Base-by-base conservation (phyloP, 2,797 vertebrate genomes). In the Microctenopoma lineatum region DNA sequence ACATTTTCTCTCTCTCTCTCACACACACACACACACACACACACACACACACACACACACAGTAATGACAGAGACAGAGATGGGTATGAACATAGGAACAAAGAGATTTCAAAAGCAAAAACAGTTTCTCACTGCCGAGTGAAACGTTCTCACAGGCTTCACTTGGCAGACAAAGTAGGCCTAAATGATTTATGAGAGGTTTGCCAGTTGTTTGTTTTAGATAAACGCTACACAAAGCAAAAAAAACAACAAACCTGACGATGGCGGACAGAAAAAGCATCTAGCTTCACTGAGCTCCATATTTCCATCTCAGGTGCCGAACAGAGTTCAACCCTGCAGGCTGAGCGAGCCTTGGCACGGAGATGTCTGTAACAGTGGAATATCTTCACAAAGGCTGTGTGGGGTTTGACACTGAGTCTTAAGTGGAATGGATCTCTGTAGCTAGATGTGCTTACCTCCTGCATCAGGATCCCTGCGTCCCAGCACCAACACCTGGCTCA, bases 181-280 rank as follows among this genome's bases (percentile, higher is more conserved):
- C 79, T 87, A 79, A 88, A 92, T 86, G 83, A 92, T 92, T 87
- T 84, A 85, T 79, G 85, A 86, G 83, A 69, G 53, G 67, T 73
- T 79, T 75, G 77, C 80, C 76, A 78, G 72, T 86, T 83, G 85
- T 89, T 91, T 89, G 85, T 81, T 83, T 86, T 79, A 79, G 71
- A 90, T 82, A 89, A 87, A 88, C 71, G 80, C 74, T 61, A 70
- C 81, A 87, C 78, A 83, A 84, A 87, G 73, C 69, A 74, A 75
- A 80, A 75, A 80, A 87, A 71, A 69, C 39, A 80, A 84, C 74
- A 89, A 79, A 84, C 57, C 74, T 68, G 66, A 75, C 69, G 71
- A 83, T 47, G 51, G 52, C 67, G 73, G 75, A 83, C 10, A 4
- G 1, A 50, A 54, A 70, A 56, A 39, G 15, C 14, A 59, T 15